Conservation (phyloP, 1,140 invertebrate genomes). For the Drosophila sucinea region DNA sequence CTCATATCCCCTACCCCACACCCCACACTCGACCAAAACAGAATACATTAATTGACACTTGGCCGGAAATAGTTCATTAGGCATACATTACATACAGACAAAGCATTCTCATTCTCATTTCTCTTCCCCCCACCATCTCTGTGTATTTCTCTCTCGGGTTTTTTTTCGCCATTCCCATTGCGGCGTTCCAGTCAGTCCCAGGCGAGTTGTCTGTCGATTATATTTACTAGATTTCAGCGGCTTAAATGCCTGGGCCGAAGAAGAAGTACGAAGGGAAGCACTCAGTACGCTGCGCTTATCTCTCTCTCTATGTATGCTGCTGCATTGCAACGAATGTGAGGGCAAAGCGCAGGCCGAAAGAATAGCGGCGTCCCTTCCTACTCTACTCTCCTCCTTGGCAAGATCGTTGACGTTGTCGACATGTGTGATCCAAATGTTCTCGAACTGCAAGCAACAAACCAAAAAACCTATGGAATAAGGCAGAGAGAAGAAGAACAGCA, state of each 20-base stretch:
- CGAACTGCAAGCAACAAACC: conserved; percentile 34
- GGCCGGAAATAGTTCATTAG: conserved; percentile 81
- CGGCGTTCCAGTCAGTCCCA: conserved; percentile 19
- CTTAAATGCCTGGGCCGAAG: conserved; percentile 60
- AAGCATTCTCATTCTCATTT: conserved; percentile 47
- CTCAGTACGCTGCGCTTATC: conserved; percentile 49
- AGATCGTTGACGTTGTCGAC: conserved; percentile 40
- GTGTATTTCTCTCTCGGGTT: neutral
- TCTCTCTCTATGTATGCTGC: conserved; percentile 20
- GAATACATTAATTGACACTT: conserved; percentile 81
- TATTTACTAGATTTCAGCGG: conserved; percentile 70
- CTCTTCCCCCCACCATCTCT: conserved; percentile 2
- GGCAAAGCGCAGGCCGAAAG: conserved; percentile 27
- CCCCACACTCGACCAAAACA: conserved; percentile 39
- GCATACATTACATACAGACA: conserved; percentile 79
- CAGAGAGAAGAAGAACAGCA: conserved; percentile 34
- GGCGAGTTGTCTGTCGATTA: conserved; percentile 44
- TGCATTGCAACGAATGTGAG: conserved; percentile 27
- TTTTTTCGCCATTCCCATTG: conserved; percentile 46
- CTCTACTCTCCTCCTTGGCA: conserved; percentile 22
- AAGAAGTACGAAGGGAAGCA: neutral
- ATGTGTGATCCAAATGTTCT: conserved; percentile 77
- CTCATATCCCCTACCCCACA: neutral
- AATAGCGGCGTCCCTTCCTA: conserved; percentile 15
- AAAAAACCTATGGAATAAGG: conserved; percentile 39